Percentiles rank a stretch among this genome's conserved stretches.
Conservation (phyloP, 2,113 vertebrate species). For the Eonycteris spelaea region DNA sequence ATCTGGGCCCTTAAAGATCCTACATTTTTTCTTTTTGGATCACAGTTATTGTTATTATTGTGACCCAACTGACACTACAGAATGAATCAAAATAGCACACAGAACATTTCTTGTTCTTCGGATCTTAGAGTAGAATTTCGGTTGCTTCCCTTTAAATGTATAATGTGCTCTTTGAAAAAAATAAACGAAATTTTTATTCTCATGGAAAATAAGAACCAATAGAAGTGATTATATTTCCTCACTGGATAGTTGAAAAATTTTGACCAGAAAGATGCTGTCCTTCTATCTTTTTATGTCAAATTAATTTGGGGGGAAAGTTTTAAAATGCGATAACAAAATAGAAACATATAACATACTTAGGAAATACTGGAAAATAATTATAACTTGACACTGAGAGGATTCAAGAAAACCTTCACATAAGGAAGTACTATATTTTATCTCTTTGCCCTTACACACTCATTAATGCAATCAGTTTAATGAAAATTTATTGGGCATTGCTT, state of each 20-base stretch:
- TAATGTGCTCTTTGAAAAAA: background rate
- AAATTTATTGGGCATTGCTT: background rate
- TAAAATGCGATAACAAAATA: background rate
- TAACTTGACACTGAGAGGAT: background rate
- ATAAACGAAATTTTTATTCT: background rate
- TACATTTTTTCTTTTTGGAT: background rate
- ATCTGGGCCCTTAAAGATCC: background rate
- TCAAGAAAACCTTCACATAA: background rate
- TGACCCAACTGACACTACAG: background rate
- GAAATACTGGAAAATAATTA: background rate
- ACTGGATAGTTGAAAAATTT: background rate
- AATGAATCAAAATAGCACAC: background rate
- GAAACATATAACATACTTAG: background rate
- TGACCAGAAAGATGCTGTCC: background rate
- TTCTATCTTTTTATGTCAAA: background rate
- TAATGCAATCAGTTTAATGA: background rate
- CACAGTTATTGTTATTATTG: background rate
- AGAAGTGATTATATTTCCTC: background rate
- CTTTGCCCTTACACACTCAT: background rate
- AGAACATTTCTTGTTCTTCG: background rate
- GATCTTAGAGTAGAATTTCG: background rate
- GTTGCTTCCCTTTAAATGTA: background rate
- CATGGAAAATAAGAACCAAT: background rate
- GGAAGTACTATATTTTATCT: background rate
- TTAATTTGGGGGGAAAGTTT: background rate